phyloP scores from a whole-genome alignment of 2,888 invertebrate genomes.

The Callinectes sapidus region DNA sequence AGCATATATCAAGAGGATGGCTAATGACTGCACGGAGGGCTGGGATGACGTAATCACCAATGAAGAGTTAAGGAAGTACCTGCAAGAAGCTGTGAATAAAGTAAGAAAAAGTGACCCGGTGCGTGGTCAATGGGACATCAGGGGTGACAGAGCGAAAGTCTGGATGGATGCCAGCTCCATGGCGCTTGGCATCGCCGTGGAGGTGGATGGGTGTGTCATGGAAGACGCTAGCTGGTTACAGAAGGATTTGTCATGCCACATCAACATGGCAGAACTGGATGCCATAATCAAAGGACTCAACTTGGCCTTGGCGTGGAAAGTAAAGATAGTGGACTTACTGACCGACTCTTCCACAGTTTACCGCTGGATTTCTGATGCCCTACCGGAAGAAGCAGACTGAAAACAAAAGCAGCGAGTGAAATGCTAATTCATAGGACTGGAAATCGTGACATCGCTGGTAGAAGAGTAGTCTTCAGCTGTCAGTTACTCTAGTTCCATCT shows the following conservation, averaged over 20 bases:
- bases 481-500: too few species aligned
- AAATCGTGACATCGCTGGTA: not conserved
- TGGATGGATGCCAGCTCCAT: slow-evolving; percentile 60
- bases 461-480: too few species aligned
- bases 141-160: not conserved
- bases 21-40: not conserved
- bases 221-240: slow-evolving; percentile 48
- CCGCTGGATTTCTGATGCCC: not conserved
- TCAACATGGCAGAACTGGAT: slow-evolving; percentile 56
- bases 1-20: not conserved
- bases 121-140: not conserved
- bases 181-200: slow-evolving; percentile 22
- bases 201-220: slow-evolving; percentile 40
- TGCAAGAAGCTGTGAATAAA: not conserved
- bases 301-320: slow-evolving; percentile 36
- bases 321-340: not conserved
- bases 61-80: not conserved
- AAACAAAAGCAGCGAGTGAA: not conserved
- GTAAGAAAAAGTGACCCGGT: not conserved
- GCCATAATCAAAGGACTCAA: slow-evolving; percentile 50
- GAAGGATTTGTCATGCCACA: slow-evolving; percentile 30
- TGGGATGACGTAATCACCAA: not conserved
- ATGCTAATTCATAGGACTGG: not conserved
- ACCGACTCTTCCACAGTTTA: not conserved
- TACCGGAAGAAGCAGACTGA: not conserved